Base-by-base conservation (phyloP, 2,888 invertebrate genomes). In the Chrysolina oricalcia region DNA sequence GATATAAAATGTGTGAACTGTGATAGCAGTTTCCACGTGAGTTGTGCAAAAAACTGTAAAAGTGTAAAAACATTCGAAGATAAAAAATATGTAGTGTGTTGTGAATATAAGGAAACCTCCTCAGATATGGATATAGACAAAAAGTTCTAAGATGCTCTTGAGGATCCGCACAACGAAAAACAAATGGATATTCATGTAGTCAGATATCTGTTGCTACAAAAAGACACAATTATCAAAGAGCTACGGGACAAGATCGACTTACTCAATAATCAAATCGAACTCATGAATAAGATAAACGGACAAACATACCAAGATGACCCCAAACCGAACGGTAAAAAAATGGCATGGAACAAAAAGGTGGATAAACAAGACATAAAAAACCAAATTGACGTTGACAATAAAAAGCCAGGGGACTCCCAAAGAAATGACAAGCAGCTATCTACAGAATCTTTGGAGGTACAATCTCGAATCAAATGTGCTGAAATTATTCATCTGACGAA, bases 11-110 rank as follows among this genome's bases (percentile, higher is more conserved):
- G n/a, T n/a, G n/a, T n/a, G n/a, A n/a, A n/a, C n/a, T n/a, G n/a
- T n/a, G n/a, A n/a, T n/a, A n/a, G n/a, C n/a, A n/a, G n/a, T n/a
- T n/a, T n/a, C n/a, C n/a, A n/a, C n/a, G n/a, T n/a, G n/a, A n/a
- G n/a, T n/a, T n/a, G n/a, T n/a, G n/a, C n/a, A n/a, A n/a, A n/a
- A n/a, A n/a, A n/a, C n/a, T n/a, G n/a, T n/a, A n/a, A n/a, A n/a
- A n/a, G n/a, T n/a, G n/a, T n/a, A n/a, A n/a, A n/a, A n/a, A n/a
- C n/a, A n/a, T n/a, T n/a, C n/a, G n/a, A n/a, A n/a, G n/a, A n/a
- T n/a, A n/a, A n/a, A n/a, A n/a, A n/a, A n/a, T n/a, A n/a, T n/a
- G 53, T 53, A 53, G 53, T 53, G 53, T 53, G 53, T 53, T 53
- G 53, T 53, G 53, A 53, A 53, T 13, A 17, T 5, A 53, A 53